Evolutionary conservation across 2,888 invertebrate genomes (phyloP), one percentile per base, ranked within the genome.

Genomic region (Trilocha varians): DNA sequence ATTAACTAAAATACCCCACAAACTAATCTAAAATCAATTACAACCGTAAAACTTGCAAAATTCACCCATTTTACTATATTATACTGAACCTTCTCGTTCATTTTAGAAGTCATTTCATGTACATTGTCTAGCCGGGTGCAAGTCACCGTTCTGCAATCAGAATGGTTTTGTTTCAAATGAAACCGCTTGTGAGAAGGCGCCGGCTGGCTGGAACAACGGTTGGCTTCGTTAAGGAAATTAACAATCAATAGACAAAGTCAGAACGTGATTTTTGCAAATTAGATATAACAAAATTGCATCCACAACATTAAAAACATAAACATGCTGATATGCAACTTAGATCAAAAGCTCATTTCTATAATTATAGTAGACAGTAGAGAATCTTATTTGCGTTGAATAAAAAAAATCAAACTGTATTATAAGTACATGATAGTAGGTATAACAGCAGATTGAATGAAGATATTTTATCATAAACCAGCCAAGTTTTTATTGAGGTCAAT

Each of bases 131-230:
- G 45, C 54, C 57, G 54, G 46, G 35, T 57, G 78, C 79, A 76
- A 79, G 80, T 82, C 80, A 82, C 62, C 48, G 65, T 47, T 53
- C 55, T 55, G 67, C 75, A 82, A 82, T 82, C 79, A 78, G 59
- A 45, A 58, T 57, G 62, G 52, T 66, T 77, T 78, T 77, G 78
- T 77, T 76, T 76, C 66, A 65, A 60, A 57, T 53, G 54, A 48
- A 55, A 49, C 55, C 59, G 57, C 55, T 51, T 43, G 34, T 34
- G 18, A 25, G 17, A 9, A 14, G 32, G 32, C 35, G 43, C 45
- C 38, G 36, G 38, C 49, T 58, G 70, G 70, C 70, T 69, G 55
- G 59, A 50, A 47, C 49, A 40, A 16, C 38, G 32, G 13, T 17
- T 17, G 17, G 36, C 16, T 36, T 36, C 25, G 25, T 40, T 36